These are phyloP conservation scores for Laodelphax striatellus DNA, from an alignment of 1,140 invertebrate species.

Conservation along the genomic window DNA sequence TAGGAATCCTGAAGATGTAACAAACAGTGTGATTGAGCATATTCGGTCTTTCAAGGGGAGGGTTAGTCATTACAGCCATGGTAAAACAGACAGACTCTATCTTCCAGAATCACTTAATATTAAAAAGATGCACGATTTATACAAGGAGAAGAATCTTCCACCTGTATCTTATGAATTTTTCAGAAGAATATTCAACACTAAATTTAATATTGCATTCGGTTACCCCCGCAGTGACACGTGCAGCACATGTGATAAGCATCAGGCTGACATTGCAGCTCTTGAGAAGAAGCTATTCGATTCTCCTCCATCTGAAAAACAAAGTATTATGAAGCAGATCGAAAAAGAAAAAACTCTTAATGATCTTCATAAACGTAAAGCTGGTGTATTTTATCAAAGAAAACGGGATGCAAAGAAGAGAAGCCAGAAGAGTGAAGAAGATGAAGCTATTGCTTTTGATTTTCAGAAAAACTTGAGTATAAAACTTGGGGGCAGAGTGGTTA, in stretches of 20 bases:
- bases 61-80: no score
- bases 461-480: constrained; percentile 18
- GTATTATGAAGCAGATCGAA: no score
- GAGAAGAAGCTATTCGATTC: constrained; percentile 1
- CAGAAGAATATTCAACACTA: constrained; percentile 10
- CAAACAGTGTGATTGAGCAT: no score
- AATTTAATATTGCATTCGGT: constrained; percentile 12
- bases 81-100: constrained; percentile 5
- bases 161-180: constrained; percentile 8
- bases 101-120: constrained; percentile 5
- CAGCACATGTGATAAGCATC: constrained; percentile 4
- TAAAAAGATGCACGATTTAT: constrained; percentile 16
- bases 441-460: constrained; percentile 18
- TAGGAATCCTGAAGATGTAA: no score
- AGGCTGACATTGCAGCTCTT: neutral
- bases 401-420: neutral
- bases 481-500: constrained; percentile 27
- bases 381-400: constrained; percentile 15
- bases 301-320: no score
- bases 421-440: neutral
- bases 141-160: constrained; percentile 17
- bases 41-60: no score
- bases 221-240: constrained; percentile 15
- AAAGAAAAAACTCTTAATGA: no score
- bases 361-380: constrained; percentile 10